Evolutionary conservation across 2,113 vertebrate genomes (phyloP).

Genomic region (Chaetops frenatus): DNA sequence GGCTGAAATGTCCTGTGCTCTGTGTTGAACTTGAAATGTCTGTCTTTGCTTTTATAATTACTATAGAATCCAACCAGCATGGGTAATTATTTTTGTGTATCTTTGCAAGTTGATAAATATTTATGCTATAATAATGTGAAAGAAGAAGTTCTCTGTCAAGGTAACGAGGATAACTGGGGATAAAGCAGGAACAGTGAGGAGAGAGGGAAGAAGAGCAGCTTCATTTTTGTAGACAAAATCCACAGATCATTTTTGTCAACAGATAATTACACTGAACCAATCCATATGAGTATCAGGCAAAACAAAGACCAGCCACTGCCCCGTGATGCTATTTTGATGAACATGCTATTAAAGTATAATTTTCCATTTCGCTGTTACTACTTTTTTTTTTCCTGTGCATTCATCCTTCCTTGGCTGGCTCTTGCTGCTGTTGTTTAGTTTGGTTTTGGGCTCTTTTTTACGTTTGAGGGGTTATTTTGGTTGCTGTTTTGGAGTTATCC

Average conservation of each 20-base stretch:
- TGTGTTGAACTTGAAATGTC: not conserved
- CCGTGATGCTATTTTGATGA: not conserved
- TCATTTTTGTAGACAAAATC: not conserved
- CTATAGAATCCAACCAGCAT: not conserved
- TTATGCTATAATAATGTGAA: not conserved
- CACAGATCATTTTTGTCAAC: not conserved
- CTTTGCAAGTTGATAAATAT: not conserved
- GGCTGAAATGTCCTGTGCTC: not conserved
- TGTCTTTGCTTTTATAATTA: not conserved
- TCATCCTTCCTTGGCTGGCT: not conserved
- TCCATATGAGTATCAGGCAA: not conserved
- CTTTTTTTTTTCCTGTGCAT: not conserved
- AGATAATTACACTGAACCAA: not conserved
- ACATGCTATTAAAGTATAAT: not conserved
- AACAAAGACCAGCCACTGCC: not conserved
- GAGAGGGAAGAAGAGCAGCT: not conserved
- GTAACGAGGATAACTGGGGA: not conserved
- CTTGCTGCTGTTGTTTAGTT: not conserved
- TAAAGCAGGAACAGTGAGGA: not conserved
- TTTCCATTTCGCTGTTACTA: not conserved
- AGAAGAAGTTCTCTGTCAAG: not conserved
- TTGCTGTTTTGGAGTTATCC: not conserved
- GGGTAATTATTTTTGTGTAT: not conserved
- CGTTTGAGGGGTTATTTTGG: not conserved
- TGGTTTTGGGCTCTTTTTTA: not conserved